Percentiles rank a stretch among this genome's conserved stretches.
Conservation (phyloP, 2,797 vertebrate genomes). For the Otus scops region DNA sequence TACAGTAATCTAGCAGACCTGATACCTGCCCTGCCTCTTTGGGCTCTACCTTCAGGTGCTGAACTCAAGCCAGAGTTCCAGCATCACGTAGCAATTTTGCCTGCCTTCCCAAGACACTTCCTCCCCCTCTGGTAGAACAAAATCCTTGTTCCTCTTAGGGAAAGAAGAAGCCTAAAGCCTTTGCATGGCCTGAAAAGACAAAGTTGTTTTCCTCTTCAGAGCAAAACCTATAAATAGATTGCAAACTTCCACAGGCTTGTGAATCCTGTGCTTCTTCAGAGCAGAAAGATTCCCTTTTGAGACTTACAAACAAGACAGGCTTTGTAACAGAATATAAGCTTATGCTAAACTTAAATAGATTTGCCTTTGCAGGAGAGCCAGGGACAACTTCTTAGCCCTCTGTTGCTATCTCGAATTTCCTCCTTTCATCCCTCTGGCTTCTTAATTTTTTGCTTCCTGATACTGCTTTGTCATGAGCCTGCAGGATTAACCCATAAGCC, state of each 20-base stretch:
- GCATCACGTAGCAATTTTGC: neutral
- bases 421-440: conserved; percentile 19
- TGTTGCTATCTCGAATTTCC: conserved; percentile 45
- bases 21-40: neutral
- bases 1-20: neutral
- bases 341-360: conserved; percentile 55
- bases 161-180: neutral
- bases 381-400: conserved; percentile 10
- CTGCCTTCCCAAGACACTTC: neutral
- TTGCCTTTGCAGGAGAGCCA: conserved; percentile 4
- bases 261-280: conserved; percentile 19
- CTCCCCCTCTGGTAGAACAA: neutral
- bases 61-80: neutral
- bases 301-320: conserved; percentile 13
- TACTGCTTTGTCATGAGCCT: neutral
- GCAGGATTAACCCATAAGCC: conserved; percentile 34
- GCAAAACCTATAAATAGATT: conserved; percentile 38
- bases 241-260: conserved; percentile 15
- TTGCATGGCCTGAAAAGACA: conserved; percentile 7
- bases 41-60: neutral
- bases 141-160: neutral
- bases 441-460: conserved; percentile 27
- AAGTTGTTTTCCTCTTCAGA: conserved; percentile 29
- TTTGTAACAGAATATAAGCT: conserved; percentile 45
- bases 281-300: conserved; percentile 34